These are phyloP conservation scores for Synanceia verrucosa DNA, from an alignment of 2,797 vertebrate genomes.

Conservation along the genomic window DNA sequence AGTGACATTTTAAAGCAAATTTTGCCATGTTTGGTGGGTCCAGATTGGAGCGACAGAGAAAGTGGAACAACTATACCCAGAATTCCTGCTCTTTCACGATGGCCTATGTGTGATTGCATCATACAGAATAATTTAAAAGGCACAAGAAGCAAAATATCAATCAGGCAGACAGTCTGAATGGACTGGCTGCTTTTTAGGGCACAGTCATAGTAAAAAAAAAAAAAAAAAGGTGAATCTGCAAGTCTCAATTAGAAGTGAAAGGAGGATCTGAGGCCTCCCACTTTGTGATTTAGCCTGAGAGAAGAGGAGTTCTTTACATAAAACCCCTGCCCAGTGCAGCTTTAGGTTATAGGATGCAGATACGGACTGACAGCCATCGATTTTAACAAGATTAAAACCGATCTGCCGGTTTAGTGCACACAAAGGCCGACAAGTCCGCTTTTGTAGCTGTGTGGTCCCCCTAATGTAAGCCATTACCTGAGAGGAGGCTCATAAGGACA, in stretches of 20 bases:
- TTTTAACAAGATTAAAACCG: constrained; percentile 73
- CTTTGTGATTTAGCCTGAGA: constrained; percentile 5
- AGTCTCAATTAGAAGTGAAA: constrained; percentile 22
- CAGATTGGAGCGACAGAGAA: not conserved
- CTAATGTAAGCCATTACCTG: constrained; percentile 71
- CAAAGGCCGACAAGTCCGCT: constrained; percentile 41
- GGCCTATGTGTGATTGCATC: not conserved
- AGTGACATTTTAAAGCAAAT: not conserved
- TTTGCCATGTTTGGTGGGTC: not conserved
- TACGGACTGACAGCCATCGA: constrained; percentile 62
- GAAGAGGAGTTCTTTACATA: constrained; percentile 28
- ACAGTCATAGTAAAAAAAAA: constrained; percentile 2
- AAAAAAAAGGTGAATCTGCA: constrained; percentile 7
- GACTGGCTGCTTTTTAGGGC: not conserved
- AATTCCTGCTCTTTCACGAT: not conserved
- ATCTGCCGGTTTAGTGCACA: constrained; percentile 39
- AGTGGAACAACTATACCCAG: not conserved
- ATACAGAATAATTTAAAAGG: not conserved
- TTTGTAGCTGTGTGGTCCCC: constrained; percentile 67
- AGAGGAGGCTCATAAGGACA: constrained; percentile 59
- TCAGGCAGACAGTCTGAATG: not conserved
- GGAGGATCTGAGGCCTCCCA: not conserved
- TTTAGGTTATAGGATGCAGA: constrained; percentile 55
- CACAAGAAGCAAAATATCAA: not conserved
- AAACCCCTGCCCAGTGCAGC: constrained; percentile 19